phyloP scores from a whole-genome alignment of 2,888 invertebrate species.

The Amiota mariae region DNA sequence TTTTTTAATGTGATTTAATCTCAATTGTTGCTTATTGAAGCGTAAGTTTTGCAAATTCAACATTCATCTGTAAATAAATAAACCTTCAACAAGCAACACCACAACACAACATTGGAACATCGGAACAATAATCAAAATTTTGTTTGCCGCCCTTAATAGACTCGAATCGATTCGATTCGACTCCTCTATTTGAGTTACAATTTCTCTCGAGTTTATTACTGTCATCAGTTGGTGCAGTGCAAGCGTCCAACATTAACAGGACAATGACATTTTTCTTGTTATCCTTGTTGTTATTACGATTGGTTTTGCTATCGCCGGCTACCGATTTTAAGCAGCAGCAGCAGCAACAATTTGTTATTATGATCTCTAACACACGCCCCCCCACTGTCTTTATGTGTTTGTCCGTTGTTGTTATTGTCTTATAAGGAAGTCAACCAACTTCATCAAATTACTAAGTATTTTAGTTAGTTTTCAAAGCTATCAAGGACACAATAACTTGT shows the following conservation, averaged over 20 bases:
- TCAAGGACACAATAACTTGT: too few species aligned
- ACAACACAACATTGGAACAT: too few species aligned
- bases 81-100: not conserved
- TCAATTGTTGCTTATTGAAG: not conserved
- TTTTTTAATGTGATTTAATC: not conserved
- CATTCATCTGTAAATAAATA: not conserved
- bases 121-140: not conserved
- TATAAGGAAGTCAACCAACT: too few species aligned
- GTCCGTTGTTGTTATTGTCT: not conserved
- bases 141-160: conserved; percentile 11
- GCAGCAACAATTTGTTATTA: not conserved
- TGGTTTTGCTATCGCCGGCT: conserved; percentile 8
- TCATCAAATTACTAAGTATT: too few species aligned
- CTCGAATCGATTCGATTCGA: not conserved
- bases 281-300: conserved; percentile 7
- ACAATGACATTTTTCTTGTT: conserved; percentile 16
- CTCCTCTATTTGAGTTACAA: too few species aligned
- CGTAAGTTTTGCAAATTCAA: conserved; percentile 10
- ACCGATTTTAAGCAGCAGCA: not conserved
- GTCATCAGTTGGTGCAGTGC: not conserved
- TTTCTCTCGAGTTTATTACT: too few species aligned
- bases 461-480: too few species aligned
- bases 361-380: not conserved
- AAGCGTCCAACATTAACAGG: conserved; percentile 26
- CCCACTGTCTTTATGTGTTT: too few species aligned